These are phyloP conservation scores for Aptenodytes patagonicus DNA, from an alignment of 2,113 vertebrate genomes.

Conservation along the genomic window DNA sequence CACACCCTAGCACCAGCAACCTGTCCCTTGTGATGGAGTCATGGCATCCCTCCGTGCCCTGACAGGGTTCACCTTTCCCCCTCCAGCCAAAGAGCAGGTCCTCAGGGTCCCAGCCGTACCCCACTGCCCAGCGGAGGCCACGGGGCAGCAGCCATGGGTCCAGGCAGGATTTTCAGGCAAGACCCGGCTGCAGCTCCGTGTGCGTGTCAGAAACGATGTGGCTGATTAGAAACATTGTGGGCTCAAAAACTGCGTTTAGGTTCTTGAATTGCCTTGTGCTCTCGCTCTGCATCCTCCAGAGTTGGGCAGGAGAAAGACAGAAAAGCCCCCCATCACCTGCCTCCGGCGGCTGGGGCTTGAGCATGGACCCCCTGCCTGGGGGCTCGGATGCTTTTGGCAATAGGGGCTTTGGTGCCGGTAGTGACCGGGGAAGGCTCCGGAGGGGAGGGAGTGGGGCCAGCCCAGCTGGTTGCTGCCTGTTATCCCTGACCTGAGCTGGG, in stretches of 20 bases:
- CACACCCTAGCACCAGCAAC: not conserved
- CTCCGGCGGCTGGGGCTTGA: not conserved
- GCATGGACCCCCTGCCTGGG: no score
- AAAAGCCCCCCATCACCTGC: not conserved
- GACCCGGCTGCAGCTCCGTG: not conserved
- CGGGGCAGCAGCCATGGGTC: not conserved
- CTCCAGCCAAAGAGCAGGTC: not conserved
- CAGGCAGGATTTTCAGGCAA: not conserved
- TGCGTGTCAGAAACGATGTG: accelerated
- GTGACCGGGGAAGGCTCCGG: accelerated
- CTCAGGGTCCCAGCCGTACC: accelerated
- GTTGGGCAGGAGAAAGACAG: no score
- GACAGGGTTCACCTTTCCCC: not conserved
- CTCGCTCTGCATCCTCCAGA: not conserved
- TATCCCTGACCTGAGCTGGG: not conserved
- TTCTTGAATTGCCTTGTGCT: not conserved
- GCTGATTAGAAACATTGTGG: not conserved
- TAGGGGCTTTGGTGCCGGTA: not conserved
- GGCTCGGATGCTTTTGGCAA: accelerated
- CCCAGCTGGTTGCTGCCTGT: not conserved
- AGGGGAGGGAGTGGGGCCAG: not conserved
- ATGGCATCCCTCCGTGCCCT: not conserved
- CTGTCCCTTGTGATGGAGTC: not conserved
- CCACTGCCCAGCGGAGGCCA: not conserved
- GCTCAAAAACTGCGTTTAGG: not conserved